phyloP scores from a whole-genome alignment of 2,113 vertebrate genomes.

The Amia ocellicauda region DNA sequence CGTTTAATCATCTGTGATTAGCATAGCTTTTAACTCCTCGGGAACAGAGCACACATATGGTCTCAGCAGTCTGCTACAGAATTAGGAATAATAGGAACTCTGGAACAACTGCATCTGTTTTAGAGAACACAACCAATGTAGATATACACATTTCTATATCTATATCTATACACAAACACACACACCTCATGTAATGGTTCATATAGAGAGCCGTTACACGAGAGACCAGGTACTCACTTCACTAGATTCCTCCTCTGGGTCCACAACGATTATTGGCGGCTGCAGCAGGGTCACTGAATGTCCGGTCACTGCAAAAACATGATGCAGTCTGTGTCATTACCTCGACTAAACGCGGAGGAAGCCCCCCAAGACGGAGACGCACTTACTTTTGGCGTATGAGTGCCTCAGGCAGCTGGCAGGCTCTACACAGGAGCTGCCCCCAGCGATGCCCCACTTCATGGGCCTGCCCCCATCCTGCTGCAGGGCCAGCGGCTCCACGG shows the following conservation, averaged over 20 bases:
- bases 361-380: neutral
- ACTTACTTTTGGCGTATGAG: slow-evolving; percentile 22
- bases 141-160: too few relatives aligned
- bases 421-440: slow-evolving; percentile 23
- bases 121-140: too few relatives aligned
- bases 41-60: too few relatives aligned
- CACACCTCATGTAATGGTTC: too few relatives aligned
- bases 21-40: too few relatives aligned
- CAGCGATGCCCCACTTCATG: slow-evolving; percentile 21
- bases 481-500: slow-evolving; percentile 13
- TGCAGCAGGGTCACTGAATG: slow-evolving; percentile 1
- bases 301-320: slow-evolving; percentile 3
- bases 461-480: slow-evolving; percentile 23
- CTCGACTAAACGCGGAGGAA: too few relatives aligned
- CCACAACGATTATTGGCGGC: neutral
- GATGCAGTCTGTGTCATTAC: too few relatives aligned
- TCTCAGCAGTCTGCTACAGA: too few relatives aligned
- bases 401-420: neutral
- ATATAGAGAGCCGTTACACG: slow-evolving; percentile 7
- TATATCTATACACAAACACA: too few relatives aligned
- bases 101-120: too few relatives aligned
- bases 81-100: too few relatives aligned
- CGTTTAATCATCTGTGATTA: too few relatives aligned
- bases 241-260: neutral
- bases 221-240: neutral